Evolutionary conservation across 2,797 vertebrate species (phyloP), one percentile per base, ranked within the genome.

Genomic region (Harpagifer antarcticus): DNA sequence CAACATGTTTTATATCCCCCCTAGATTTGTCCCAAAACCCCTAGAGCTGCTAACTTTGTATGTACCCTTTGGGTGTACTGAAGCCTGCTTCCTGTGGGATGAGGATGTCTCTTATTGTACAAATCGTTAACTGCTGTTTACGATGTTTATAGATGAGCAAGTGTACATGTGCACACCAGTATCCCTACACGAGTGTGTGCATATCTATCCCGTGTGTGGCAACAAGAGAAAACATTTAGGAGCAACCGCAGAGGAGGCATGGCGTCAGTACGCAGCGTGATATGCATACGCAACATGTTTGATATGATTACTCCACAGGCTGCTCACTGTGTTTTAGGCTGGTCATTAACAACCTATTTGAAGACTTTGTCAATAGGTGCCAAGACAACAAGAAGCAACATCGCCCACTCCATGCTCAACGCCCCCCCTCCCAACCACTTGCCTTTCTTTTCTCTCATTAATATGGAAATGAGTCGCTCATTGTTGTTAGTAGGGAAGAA

Each of bases 381-480:
- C 89, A 91, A 93, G 94, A 95, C 95, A 95, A 95, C 91, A 96
- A 94, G 95, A 93, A 79, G 76, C 82, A 88, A 86, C 85, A 88
- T 84, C 40, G 3, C 78, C 79, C 69, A 74, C 83, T 63, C 65
- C 17, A 1, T 47, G 74, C 85, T 73, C 94, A 1, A 60, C 75
- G 48, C 19, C 60, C 50, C 54, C 43, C 40, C 45, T 33, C 48
- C 52, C 58, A 76, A 87, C 78, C 81, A 86, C 88, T 90, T 83
- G 73, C 83, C 76, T 89, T 87, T 87, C 85, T 86, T 80, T 93
- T 92, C 95, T 94, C 96, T 97, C 95, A 97, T 98, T 98, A 98
- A 97, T 97, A 97, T 98, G 97, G 93, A 97, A 98, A 98, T 97
- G 93, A 97, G 94, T 72, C 20, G 88, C 92, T 95, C 92, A 95